These are phyloP conservation scores for Bradypodion pumilum DNA, from an alignment of 2,797 vertebrate species.

Conservation along the genomic window DNA sequence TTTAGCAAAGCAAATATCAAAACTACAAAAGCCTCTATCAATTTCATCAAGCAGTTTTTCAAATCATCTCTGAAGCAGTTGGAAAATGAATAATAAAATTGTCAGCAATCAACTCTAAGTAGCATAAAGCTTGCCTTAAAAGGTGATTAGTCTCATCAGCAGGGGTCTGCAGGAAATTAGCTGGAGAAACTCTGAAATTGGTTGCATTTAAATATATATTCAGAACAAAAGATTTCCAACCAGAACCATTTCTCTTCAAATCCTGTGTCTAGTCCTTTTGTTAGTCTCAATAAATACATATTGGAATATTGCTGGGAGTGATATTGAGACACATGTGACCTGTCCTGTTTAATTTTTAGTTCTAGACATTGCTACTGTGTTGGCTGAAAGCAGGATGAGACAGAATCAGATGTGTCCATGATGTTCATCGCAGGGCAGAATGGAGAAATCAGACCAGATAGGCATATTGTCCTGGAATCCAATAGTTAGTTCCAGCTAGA, in stretches of 20 bases:
- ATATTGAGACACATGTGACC: background rate
- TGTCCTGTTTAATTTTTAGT: background rate
- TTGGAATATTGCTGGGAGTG: background rate
- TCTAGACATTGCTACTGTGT: background rate
- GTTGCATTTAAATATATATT: slow-evolving; percentile 39
- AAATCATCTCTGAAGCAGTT: slow-evolving; percentile 61
- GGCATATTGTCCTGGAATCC: background rate
- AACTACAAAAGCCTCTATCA: slow-evolving; percentile 53
- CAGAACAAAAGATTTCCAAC: slow-evolving; percentile 44
- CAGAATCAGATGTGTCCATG: no score
- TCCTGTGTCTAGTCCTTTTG: slow-evolving; percentile 29
- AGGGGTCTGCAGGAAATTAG: slow-evolving; percentile 57
- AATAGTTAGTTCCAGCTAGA: no score
- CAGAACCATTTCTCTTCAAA: slow-evolving; percentile 37
- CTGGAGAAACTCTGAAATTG: slow-evolving; percentile 41
- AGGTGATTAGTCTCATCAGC: slow-evolving; percentile 61
- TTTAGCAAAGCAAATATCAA: slow-evolving; percentile 50
- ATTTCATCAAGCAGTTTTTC: slow-evolving; percentile 56
- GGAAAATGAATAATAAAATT: slow-evolving; percentile 50
- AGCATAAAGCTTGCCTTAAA: slow-evolving; percentile 61
- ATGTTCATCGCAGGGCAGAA: background rate
- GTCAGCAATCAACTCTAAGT: slow-evolving; percentile 61
- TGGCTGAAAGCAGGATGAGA: background rate
- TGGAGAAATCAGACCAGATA: background rate
- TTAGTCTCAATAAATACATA: background rate